These are phyloP conservation scores for Chymomyza caudatula DNA, from an alignment of 2,888 invertebrate genomes.

Conservation along the genomic window DNA sequence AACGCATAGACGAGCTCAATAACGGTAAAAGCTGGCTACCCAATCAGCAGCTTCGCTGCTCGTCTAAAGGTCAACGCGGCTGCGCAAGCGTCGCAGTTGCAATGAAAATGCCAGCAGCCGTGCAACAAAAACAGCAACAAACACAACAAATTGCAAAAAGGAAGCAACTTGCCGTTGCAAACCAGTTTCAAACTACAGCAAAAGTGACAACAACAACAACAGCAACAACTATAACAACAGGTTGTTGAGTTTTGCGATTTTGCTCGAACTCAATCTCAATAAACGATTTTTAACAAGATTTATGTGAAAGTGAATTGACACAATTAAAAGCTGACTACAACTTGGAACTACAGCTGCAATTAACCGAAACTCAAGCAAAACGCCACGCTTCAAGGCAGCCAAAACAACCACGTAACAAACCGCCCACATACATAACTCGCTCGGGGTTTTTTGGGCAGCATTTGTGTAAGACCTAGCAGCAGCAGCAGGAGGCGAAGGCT, in stretches of 20 bases:
- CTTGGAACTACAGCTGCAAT: neutral
- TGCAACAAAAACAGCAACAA: conserved; percentile 31
- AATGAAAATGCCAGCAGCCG: conserved; percentile 56
- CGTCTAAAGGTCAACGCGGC: conserved; percentile 58
- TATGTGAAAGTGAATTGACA: conserved; percentile 73
- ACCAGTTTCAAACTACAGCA: conserved; percentile 61
- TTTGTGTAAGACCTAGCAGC: conserved; percentile 13
- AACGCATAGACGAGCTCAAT: conserved; percentile 17
- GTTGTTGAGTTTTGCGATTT: neutral
- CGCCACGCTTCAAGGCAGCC: conserved; percentile 13
- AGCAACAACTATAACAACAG: conserved; percentile 12
- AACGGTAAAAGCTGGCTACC: conserved; percentile 62
- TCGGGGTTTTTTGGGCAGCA: conserved; percentile 21
- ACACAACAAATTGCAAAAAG: conserved; percentile 60
- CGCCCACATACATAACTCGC: neutral
- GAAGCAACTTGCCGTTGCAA: too few relatives aligned
- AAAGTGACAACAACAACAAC: conserved; percentile 43
- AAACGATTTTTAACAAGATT: conserved; percentile 46
- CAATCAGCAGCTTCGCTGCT: conserved; percentile 24
- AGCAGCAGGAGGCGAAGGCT: conserved; percentile 1
- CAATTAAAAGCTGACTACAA: conserved; percentile 40
- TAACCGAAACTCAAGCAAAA: neutral
- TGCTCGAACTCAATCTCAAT: conserved; percentile 20
- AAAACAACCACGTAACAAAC: conserved; percentile 10
- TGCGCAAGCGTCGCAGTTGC: conserved; percentile 35